Evolutionary conservation across 2,888 invertebrate genomes (phyloP).

Genomic region (Rotaria socialis): DNA sequence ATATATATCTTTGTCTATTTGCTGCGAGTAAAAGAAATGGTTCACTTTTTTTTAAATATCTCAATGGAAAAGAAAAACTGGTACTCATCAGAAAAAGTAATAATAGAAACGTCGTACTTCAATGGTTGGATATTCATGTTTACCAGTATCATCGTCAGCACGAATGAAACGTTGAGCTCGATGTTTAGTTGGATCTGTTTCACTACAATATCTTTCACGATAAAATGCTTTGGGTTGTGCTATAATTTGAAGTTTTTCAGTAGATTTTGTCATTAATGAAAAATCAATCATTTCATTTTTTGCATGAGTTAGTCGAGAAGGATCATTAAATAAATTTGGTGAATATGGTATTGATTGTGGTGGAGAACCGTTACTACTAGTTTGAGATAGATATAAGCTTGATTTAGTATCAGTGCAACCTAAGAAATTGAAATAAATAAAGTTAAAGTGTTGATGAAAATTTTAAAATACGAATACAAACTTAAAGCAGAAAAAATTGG

Average conservation of each 20-base stretch:
- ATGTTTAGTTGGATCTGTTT: background rate
- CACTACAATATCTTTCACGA: conserved; percentile 8
- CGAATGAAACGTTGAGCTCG: background rate
- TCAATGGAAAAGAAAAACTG: too few relatives aligned
- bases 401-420: background rate
- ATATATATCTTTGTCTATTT: background rate
- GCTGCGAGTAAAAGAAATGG: background rate
- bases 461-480: background rate
- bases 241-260: background rate
- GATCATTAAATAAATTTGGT: background rate
- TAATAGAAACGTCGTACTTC: background rate
- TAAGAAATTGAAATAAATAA: background rate
- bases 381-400: background rate
- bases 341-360: background rate
- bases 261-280: background rate
- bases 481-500: background rate
- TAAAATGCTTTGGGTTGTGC: conserved; percentile 22
- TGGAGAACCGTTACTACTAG: background rate
- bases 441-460: background rate
- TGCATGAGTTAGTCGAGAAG: background rate
- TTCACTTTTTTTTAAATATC: too few relatives aligned
- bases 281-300: background rate
- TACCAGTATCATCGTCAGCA: background rate
- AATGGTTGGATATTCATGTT: conserved; percentile 16
- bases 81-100: too few relatives aligned